Evolutionary conservation across 2,797 vertebrate species (phyloP).

Genomic region (Pantherophis vulpinus): DNA sequence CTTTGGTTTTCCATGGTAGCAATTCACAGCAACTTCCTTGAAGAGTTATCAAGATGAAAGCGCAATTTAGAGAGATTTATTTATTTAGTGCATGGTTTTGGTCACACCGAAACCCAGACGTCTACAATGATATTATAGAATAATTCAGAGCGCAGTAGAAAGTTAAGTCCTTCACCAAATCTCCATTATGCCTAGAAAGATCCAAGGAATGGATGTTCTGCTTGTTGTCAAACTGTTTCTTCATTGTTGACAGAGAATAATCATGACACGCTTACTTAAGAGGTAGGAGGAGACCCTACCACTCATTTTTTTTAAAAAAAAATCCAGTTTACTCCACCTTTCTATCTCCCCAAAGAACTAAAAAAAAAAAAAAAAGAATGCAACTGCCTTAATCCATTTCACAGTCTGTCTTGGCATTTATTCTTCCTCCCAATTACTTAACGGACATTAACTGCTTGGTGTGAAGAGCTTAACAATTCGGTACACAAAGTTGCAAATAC

Average conservation of each 20-base stretch:
- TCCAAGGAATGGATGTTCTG: neutral
- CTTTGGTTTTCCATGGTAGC: neutral
- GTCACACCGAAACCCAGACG: too few species aligned
- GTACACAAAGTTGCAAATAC: neutral
- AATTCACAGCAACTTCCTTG: neutral
- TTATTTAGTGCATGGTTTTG: too few species aligned
- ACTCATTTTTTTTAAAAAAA: constrained; percentile 33
- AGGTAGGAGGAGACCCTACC: constrained; percentile 24
- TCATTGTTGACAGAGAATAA: constrained; percentile 60
- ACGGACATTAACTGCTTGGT: constrained; percentile 33
- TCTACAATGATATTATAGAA: too few species aligned
- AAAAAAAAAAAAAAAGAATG: neutral
- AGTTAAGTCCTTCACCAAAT: neutral
- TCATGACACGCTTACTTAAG: constrained; percentile 63
- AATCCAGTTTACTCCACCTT: constrained; percentile 1
- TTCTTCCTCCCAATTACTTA: constrained; percentile 55
- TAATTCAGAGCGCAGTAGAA: neutral
- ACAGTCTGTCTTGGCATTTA: constrained; percentile 11
- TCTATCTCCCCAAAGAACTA: constrained; percentile 26
- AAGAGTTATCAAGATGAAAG: neutral
- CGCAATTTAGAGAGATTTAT: neutral
- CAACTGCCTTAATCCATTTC: constrained; percentile 59
- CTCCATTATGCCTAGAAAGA: neutral
- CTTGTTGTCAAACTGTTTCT: neutral
- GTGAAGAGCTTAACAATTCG: constrained; percentile 30